A percentile compares a stretch with the other conserved stretches of the same genome.
Conservation (phyloP, 2,797 vertebrate species). For the Clarias fuscus region DNA sequence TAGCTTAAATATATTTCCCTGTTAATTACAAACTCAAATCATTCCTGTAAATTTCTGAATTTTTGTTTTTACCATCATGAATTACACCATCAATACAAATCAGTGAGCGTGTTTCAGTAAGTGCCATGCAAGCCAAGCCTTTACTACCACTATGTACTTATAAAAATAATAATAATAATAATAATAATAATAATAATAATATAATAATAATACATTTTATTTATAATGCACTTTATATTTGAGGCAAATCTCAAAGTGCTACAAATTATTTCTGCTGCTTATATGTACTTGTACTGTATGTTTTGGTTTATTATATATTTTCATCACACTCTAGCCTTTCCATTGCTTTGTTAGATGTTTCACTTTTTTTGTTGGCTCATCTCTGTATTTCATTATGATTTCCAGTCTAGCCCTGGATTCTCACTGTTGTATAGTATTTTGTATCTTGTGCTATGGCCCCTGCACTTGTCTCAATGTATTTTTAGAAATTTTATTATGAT, state of each 20-base stretch:
- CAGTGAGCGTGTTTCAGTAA: not conserved
- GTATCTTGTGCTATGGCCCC: not conserved
- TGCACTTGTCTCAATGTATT: too few species aligned
- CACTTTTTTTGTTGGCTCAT: not conserved
- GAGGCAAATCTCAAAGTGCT: too few species aligned
- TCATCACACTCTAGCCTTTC: not conserved
- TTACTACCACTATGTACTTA: not conserved
- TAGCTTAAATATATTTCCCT: not conserved
- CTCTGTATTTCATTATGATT: not conserved
- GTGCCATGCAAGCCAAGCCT: not conserved
- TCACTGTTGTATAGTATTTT: not conserved
- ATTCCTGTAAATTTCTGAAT: not conserved
- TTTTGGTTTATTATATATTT: not conserved
- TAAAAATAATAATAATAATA: too few species aligned
- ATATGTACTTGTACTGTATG: not conserved
- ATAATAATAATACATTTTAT: too few species aligned
- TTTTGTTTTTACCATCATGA: not conserved
- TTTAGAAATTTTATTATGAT: not conserved
- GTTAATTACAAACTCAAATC: not conserved
- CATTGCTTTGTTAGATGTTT: not conserved
- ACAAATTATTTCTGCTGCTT: too few species aligned
- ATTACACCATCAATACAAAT: not conserved
- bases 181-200: too few species aligned
- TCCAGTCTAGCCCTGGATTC: not conserved
- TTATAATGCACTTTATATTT: too few species aligned